Evolutionary conservation across 2,113 vertebrate genomes (phyloP).

Genomic region (Bujurquina vittata): DNA sequence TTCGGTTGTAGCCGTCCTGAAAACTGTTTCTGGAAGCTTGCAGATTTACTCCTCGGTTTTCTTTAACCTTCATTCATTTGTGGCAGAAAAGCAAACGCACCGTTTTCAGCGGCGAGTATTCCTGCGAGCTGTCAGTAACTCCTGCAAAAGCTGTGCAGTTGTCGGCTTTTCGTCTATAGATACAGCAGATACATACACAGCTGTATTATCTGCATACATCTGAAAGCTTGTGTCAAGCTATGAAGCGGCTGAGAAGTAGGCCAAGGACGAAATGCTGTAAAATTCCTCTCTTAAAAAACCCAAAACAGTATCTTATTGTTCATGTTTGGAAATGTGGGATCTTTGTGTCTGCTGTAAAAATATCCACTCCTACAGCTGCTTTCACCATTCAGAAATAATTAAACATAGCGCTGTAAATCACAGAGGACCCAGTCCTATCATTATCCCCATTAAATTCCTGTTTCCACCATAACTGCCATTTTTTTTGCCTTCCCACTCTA

Average conservation of each 20-base stretch:
- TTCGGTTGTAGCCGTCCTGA: neutral
- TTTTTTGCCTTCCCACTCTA: neutral
- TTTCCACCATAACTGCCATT: too few species aligned
- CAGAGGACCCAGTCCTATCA: neutral
- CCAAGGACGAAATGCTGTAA: neutral
- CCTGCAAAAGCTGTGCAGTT: neutral
- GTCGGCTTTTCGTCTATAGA: neutral
- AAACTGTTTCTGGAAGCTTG: neutral
- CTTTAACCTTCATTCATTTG: neutral
- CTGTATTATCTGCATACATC: neutral
- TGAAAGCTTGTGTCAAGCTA: neutral
- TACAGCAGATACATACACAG: neutral
- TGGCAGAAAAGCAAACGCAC: neutral
- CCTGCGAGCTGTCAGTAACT: rapidly evolving
- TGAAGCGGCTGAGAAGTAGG: neutral
- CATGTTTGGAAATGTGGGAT: neutral
- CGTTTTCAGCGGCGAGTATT: neutral
- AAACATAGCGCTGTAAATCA: neutral
- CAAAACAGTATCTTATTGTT: neutral
- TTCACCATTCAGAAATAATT: neutral
- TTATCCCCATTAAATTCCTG: neutral
- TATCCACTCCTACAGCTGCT: neutral
- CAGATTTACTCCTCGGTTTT: neutral
- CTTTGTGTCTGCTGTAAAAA: neutral
- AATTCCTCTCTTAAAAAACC: neutral